These are phyloP conservation scores for Leucophora obtusa DNA, from an alignment of 2,888 invertebrate genomes.

Conservation along the genomic window DNA sequence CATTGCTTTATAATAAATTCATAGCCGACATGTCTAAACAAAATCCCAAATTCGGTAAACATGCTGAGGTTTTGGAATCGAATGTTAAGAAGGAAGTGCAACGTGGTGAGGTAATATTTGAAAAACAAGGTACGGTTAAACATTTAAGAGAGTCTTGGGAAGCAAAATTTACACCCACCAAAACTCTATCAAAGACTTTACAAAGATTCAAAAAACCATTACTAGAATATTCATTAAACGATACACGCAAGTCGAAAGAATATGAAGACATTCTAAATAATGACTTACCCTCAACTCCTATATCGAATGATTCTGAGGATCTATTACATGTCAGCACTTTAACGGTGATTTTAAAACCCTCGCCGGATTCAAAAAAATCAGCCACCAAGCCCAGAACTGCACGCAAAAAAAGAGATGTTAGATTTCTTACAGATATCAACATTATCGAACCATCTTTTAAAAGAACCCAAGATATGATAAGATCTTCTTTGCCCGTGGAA, in stretches of 20 bases:
- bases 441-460: slow-evolving; percentile 65
- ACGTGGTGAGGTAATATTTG: slow-evolving; percentile 69
- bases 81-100: slow-evolving; percentile 68
- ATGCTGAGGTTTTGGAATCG: slow-evolving; percentile 67
- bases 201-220: slow-evolving; percentile 31
- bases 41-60: slow-evolving; percentile 71
- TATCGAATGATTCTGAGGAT: slow-evolving; percentile 9
- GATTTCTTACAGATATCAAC: slow-evolving; percentile 42
- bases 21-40: slow-evolving; percentile 71
- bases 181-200: slow-evolving; percentile 29
- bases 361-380: slow-evolving; percentile 61
- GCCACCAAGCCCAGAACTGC: neutral
- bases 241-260: slow-evolving; percentile 39
- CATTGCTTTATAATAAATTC: slow-evolving; percentile 73
- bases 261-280: slow-evolving; percentile 37
- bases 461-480: slow-evolving; percentile 68
- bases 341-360: slow-evolving; percentile 72
- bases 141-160: slow-evolving; percentile 70
- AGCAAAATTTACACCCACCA: slow-evolving; percentile 62
- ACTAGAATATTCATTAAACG: neutral
- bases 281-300: neutral
- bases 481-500: slow-evolving; percentile 69
- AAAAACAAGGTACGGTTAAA: slow-evolving; percentile 71
- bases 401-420: slow-evolving; percentile 46
- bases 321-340: slow-evolving; percentile 70